A percentile compares a stretch with the other conserved stretches of the same genome.
Conservation (phyloP, 64 coral and sea anemone species). For the Acropora yongei region DNA sequence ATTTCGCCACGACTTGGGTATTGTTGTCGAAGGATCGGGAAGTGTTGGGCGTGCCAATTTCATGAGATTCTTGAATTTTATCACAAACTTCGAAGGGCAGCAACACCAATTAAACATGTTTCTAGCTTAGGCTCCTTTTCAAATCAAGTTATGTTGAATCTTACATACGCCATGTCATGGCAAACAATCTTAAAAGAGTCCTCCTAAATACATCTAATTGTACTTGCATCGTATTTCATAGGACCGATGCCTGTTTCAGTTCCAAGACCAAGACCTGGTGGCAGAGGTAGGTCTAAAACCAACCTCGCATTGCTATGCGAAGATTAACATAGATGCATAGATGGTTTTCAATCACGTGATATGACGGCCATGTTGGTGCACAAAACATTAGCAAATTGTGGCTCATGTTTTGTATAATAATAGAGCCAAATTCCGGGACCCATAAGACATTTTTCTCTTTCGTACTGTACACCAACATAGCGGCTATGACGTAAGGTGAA, state of each 20-base stretch:
- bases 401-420: neutral
- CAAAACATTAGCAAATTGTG: too few species aligned
- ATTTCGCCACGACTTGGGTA: conserved; percentile 66
- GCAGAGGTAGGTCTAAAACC: neutral
- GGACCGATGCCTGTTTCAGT: conserved; percentile 44
- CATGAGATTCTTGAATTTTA: conserved; percentile 60
- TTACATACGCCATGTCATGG: neutral
- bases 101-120: neutral
- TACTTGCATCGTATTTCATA: neutral
- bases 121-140: neutral
- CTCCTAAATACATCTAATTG: neutral
- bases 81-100: conserved; percentile 26
- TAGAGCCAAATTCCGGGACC: too few species aligned
- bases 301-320: too few species aligned
- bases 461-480: too few species aligned
- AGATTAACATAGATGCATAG: too few species aligned
- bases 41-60: conserved; percentile 84
- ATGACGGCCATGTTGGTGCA: too few species aligned
- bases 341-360: too few species aligned
- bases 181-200: neutral
- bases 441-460: too few species aligned
- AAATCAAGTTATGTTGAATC: neutral
- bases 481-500: too few species aligned
- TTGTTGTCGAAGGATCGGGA: conserved; percentile 84
- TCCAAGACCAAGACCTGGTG: conserved; percentile 34